These are phyloP conservation scores for Thripadectes ignobilis DNA, from an alignment of 2,797 vertebrate species.

Conservation along the genomic window DNA sequence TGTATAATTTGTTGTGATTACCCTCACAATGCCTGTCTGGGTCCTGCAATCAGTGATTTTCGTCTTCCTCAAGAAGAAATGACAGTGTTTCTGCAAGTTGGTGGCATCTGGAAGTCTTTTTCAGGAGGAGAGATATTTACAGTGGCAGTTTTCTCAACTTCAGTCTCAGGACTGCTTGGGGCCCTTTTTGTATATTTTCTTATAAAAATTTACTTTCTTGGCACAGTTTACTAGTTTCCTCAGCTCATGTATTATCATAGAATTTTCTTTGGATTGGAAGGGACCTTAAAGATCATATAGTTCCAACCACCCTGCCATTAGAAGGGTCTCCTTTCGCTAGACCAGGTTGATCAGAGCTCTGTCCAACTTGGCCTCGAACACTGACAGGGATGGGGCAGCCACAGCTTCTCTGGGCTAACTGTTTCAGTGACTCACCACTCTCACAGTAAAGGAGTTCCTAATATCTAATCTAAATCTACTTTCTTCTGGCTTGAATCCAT, in stretches of 20 bases:
- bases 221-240: neutral
- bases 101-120: neutral
- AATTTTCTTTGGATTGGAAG: neutral
- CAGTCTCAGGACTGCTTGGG: neutral
- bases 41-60: neutral
- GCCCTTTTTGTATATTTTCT: neutral
- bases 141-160: neutral
- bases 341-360: neutral
- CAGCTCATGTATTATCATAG: neutral
- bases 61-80: neutral
- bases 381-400: neutral
- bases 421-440: neutral
- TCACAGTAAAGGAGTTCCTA: neutral
- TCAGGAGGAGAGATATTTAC: neutral
- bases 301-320: neutral
- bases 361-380: neutral
- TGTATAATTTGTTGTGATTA: neutral
- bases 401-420: neutral
- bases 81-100: neutral
- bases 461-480: neutral
- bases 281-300: neutral
- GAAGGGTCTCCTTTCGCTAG: neutral
- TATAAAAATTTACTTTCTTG: neutral
- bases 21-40: neutral
- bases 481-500: neutral